Conservation (phyloP, 2,888 invertebrate species). For the Hanleya hanleyi region DNA sequence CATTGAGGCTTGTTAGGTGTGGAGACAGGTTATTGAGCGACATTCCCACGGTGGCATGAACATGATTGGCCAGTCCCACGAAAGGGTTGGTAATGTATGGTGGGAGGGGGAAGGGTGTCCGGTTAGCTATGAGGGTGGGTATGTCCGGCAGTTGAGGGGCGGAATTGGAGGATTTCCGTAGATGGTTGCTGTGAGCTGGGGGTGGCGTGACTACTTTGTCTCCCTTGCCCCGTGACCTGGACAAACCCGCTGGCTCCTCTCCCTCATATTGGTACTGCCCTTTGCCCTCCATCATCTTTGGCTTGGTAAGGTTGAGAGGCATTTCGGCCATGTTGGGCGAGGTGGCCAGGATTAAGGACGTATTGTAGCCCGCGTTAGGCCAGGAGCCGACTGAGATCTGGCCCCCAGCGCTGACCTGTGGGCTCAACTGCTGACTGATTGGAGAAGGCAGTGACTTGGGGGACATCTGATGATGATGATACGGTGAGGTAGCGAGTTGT, state of each 20-base stretch:
- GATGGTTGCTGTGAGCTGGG: constrained; percentile 62
- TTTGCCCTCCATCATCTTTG: constrained; percentile 76
- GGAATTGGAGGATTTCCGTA: constrained; percentile 28
- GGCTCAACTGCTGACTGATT: constrained; percentile 40
- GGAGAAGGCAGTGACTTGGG: constrained; percentile 46
- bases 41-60: not conserved
- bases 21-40: constrained; percentile 52
- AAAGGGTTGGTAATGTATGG: constrained; percentile 59
- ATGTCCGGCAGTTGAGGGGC: constrained; percentile 22
- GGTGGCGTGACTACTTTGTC: constrained; percentile 52
- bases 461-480: constrained; percentile 41
- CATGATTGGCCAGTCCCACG: constrained; percentile 47
- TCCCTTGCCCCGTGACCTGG: constrained; percentile 27
- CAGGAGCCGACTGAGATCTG: constrained; percentile 10
- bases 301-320: constrained; percentile 91
- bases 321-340: constrained; percentile 78
- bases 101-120: constrained; percentile 59
- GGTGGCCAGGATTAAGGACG: constrained; percentile 29
- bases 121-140: constrained; percentile 40
- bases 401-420: constrained; percentile 17
- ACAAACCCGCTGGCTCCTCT: constrained; percentile 15
- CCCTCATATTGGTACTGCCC: not conserved
- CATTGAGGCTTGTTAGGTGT: constrained; percentile 52
- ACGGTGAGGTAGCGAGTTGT: constrained; percentile 49
- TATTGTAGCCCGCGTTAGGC: constrained; percentile 18